phyloP scores from a whole-genome alignment of 2,888 invertebrate species.

The Lasioglossum morio region DNA sequence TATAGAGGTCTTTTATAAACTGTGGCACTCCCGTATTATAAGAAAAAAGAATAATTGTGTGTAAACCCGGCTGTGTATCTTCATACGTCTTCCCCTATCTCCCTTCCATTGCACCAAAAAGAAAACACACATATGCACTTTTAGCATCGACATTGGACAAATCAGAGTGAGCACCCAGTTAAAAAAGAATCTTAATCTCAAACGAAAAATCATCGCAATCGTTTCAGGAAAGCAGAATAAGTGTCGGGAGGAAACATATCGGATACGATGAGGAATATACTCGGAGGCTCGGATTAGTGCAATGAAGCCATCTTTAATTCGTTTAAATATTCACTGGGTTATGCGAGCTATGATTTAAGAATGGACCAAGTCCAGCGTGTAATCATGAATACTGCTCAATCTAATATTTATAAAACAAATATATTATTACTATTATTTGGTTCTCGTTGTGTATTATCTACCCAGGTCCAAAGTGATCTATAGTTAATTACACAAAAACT shows the following conservation, averaged over 20 bases:
- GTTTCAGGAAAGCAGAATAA: background rate
- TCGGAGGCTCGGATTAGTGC: conserved; percentile 10
- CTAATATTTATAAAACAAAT: background rate
- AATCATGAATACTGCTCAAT: background rate
- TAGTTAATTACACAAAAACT: no score
- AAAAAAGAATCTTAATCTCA: conserved; percentile 10
- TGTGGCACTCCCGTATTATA: conserved; percentile 42
- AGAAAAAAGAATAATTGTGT: conserved; percentile 53
- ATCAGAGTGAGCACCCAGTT: conserved; percentile 30
- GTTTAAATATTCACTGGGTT: background rate
- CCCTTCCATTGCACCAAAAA: conserved; percentile 57
- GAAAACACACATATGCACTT: conserved; percentile 54
- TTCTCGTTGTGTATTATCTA: background rate
- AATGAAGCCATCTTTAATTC: background rate
- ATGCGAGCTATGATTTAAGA: background rate
- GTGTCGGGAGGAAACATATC: conserved; percentile 51
- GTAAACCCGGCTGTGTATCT: conserved; percentile 67
- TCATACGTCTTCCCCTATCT: conserved; percentile 61
- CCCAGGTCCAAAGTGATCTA: background rate
- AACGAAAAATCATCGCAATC: conserved; percentile 17
- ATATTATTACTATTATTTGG: background rate
- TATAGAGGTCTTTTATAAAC: conserved; percentile 47
- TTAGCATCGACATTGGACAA: conserved; percentile 32
- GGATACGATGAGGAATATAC: conserved; percentile 16
- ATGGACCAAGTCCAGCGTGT: background rate